Evolutionary conservation across 2,888 invertebrate species (phyloP).

Genomic region (Griposia aprilina): DNA sequence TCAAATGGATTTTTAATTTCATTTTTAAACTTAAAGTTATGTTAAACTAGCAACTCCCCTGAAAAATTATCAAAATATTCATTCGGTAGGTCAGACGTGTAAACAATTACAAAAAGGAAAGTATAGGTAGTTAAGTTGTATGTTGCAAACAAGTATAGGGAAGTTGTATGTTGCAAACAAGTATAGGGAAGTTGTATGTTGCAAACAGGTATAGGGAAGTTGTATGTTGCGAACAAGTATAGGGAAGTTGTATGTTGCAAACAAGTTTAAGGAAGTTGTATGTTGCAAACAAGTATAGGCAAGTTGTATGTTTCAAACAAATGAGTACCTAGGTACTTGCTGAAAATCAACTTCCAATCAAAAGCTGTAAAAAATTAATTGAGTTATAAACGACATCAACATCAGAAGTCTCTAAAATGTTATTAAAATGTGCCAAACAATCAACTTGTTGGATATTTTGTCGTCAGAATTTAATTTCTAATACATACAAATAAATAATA

Average conservation of each 20-base stretch:
- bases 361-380: not conserved
- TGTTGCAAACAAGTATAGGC: too few relatives aligned
- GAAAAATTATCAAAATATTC: not conserved
- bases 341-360: not conserved
- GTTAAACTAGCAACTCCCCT: not conserved
- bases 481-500: too few relatives aligned
- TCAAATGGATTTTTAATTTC: not conserved
- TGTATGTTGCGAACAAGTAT: too few relatives aligned
- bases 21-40: too few relatives aligned
- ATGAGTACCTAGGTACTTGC: too few relatives aligned
- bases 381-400: constrained; percentile 2
- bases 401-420: constrained; percentile 7
- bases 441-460: not conserved
- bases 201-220: too few relatives aligned
- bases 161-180: too few relatives aligned
- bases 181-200: too few relatives aligned
- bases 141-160: too few relatives aligned
- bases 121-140: not conserved
- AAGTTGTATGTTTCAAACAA: not conserved
- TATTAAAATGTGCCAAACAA: constrained; percentile 14
- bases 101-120: not conserved
- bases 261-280: not conserved
- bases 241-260: not conserved
- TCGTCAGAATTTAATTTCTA: not conserved
- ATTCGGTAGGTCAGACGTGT: not conserved